phyloP scores from a whole-genome alignment of 2,888 invertebrate genomes.

The Allophyes oxyacanthae region DNA sequence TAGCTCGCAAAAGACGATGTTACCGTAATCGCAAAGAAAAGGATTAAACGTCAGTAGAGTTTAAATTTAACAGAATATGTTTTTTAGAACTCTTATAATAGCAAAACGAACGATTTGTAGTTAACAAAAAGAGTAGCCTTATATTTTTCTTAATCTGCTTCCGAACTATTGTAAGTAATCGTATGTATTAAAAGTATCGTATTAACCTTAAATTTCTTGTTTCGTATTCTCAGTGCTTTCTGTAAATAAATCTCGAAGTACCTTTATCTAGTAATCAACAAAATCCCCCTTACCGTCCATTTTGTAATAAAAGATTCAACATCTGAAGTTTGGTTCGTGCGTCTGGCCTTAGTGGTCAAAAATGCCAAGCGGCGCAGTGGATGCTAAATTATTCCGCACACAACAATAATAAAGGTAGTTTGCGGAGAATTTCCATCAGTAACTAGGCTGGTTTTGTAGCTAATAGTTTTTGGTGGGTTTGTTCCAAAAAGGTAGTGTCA shows the following conservation, averaged over 20 bases:
- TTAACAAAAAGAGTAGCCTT: no score
- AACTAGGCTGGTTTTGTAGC: constrained; percentile 59
- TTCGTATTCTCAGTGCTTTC: constrained; percentile 37
- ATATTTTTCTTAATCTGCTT: constrained; percentile 21
- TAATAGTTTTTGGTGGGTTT: constrained; percentile 57
- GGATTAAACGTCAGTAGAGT: constrained; percentile 58
- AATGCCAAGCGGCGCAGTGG: constrained; percentile 48
- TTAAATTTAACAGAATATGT: constrained; percentile 22
- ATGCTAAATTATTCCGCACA: constrained; percentile 52
- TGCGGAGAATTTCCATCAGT: constrained; percentile 52
- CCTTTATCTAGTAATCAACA: constrained; percentile 52
- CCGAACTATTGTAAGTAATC: constrained; percentile 12
- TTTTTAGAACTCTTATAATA: constrained; percentile 37
- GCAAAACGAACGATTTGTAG: no score
- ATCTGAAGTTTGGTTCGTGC: constrained; percentile 45
- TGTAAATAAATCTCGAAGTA: constrained; percentile 37
- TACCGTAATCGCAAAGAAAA: constrained; percentile 66
- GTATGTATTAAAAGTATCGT: constrained; percentile 7
- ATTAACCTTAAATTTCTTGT: constrained; percentile 17
- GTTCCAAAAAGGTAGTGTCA: constrained; percentile 67
- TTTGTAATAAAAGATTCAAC: constrained; percentile 55
- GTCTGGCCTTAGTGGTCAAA: constrained; percentile 53
- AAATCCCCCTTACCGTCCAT: constrained; percentile 52
- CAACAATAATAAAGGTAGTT: constrained; percentile 55
- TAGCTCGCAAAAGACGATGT: constrained; percentile 61